These are phyloP conservation scores for Symphodus melops DNA, from an alignment of 2,113 vertebrate genomes.

Conservation along the genomic window DNA sequence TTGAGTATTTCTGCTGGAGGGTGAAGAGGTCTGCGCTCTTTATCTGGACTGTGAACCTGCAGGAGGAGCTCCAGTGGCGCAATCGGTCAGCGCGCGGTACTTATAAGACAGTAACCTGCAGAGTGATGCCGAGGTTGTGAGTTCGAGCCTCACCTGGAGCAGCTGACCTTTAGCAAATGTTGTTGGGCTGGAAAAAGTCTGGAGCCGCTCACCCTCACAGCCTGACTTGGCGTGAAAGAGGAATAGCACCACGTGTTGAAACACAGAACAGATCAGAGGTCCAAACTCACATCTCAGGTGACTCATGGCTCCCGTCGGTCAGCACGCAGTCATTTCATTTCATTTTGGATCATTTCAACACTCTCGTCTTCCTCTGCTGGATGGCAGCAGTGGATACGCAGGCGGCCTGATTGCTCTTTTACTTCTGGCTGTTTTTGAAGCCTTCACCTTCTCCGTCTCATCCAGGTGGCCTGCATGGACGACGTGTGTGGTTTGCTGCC, in stretches of 20 bases:
- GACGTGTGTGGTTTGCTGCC: slow-evolving; percentile 96
- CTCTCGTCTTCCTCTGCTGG: background rate
- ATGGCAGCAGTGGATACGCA: slow-evolving; percentile 16
- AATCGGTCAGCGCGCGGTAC: slow-evolving; percentile 37
- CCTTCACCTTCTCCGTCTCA: background rate
- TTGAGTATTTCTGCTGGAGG: no score
- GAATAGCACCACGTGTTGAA: no score
- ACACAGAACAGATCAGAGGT: no score
- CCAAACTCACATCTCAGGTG: no score
- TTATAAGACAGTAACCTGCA: slow-evolving; percentile 37
- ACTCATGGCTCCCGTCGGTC: background rate
- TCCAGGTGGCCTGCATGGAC: slow-evolving; percentile 97
- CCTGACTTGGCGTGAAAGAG: no score
- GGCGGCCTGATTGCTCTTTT: background rate
- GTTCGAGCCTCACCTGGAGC: slow-evolving; percentile 50
- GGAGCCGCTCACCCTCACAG: no score
- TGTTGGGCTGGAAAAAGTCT: no score
- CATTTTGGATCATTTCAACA: background rate
- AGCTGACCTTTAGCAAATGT: no score
- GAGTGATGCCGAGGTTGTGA: slow-evolving; percentile 36
- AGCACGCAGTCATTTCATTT: background rate
- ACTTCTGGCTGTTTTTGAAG: no score
- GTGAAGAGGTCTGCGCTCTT: no score
- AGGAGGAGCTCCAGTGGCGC: slow-evolving; percentile 53
- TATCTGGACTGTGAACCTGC: no score